phyloP scores from a whole-genome alignment of 2,113 vertebrate species.

The Aegotheles bennettii region DNA sequence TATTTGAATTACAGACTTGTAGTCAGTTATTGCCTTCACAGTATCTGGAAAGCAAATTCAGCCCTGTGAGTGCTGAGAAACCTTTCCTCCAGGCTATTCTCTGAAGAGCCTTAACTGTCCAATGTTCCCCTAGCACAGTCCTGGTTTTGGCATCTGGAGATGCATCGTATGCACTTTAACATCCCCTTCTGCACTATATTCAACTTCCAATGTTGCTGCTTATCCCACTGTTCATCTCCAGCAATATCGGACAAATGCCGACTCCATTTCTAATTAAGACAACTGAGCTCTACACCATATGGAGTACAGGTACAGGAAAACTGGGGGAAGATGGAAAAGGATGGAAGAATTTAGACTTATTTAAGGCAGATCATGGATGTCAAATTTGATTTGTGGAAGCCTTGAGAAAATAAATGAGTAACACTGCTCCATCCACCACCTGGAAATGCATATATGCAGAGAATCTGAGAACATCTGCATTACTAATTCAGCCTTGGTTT shows the following conservation, averaged over 20 bases:
- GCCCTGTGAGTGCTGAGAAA: not conserved
- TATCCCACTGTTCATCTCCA: not conserved
- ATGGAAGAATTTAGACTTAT: not conserved
- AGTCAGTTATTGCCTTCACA: not conserved
- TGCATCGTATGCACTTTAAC: not conserved
- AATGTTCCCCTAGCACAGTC: fast-evolving
- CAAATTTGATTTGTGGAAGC: not conserved
- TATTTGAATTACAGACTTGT: not conserved
- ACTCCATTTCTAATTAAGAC: not conserved
- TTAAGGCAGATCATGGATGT: not conserved
- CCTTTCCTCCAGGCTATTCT: fast-evolving
- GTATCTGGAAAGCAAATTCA: not conserved
- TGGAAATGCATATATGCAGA: not conserved
- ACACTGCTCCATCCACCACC: not conserved
- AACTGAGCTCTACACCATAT: not conserved
- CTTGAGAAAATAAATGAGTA: not conserved
- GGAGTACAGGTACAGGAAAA: not conserved
- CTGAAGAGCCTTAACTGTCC: not conserved
- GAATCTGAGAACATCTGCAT: not conserved
- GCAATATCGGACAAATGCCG: not conserved
- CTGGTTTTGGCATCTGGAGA: not conserved
- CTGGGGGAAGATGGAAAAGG: not conserved
- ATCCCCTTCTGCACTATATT: not conserved
- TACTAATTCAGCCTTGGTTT: not conserved
- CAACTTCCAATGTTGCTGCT: not conserved